Conservation (phyloP, 2,888 invertebrate species). For the Thera britannica region DNA sequence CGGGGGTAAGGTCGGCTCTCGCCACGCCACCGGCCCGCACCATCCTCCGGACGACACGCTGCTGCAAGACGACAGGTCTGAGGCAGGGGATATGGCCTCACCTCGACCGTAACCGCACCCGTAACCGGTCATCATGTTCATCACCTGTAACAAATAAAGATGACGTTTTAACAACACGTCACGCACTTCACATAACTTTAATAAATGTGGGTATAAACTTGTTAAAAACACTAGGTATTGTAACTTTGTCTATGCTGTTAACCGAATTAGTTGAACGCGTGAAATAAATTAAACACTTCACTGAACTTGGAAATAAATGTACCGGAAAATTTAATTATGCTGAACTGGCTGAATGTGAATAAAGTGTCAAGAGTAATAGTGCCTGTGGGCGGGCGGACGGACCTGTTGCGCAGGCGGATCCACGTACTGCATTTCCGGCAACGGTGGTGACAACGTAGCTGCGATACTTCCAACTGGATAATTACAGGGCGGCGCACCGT, state of each 20-base stretch:
- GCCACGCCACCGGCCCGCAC: constrained; percentile 73
- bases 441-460: constrained; percentile 76
- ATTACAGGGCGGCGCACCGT: constrained; percentile 84
- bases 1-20: constrained; percentile 60
- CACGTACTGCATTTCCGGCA: constrained; percentile 82
- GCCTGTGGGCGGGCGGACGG: constrained; percentile 73
- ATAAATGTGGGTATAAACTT: background rate
- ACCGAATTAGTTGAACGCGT: constrained; percentile 13
- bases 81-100: constrained; percentile 80
- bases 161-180: constrained; percentile 18
- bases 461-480: constrained; percentile 79
- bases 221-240: background rate
- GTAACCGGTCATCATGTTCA: constrained; percentile 76
- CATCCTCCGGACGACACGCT: constrained; percentile 74
- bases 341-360: constrained; percentile 43
- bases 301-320: constrained; percentile 35
- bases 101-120: constrained; percentile 78
- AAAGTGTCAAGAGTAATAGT: constrained; percentile 57
- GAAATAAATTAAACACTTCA: constrained; percentile 35
- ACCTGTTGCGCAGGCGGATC: constrained; percentile 83
- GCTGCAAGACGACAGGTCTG: constrained; percentile 76
- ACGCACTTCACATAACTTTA: constrained; percentile 1
- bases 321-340: constrained; percentile 33
- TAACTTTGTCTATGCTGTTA: constrained; percentile 10
- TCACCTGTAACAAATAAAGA: constrained; percentile 67